Evolutionary conservation across 1,140 invertebrate genomes (phyloP).

Genomic region (Drosophila kurseongensis): DNA sequence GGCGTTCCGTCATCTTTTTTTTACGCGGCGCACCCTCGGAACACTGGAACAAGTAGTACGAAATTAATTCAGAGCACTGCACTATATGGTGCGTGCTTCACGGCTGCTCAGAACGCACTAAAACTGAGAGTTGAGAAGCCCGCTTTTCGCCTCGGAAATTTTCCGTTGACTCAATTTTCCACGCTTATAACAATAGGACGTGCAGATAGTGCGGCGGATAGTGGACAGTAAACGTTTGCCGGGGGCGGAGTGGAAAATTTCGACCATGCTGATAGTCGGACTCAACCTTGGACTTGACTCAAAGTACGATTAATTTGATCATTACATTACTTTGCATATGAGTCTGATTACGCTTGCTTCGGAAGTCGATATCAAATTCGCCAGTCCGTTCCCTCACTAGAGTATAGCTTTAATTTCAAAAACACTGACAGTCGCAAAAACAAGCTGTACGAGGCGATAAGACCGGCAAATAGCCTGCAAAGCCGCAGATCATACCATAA

Average conservation of each 20-base stretch:
- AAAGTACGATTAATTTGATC: constrained; percentile 11
- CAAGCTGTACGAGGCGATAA: constrained; percentile 55
- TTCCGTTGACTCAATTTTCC: constrained; percentile 69
- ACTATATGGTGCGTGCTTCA: constrained; percentile 24
- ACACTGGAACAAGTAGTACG: constrained; percentile 32
- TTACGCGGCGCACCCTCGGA: constrained; percentile 60
- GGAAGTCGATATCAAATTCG: constrained; percentile 55
- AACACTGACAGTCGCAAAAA: constrained; percentile 49
- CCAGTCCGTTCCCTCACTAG: constrained; percentile 54
- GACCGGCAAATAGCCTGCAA: constrained; percentile 25
- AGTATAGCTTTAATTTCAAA: constrained; percentile 43
- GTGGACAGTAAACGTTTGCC: constrained; percentile 23
- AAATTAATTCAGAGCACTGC: constrained; percentile 13
- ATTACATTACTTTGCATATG: constrained; percentile 15
- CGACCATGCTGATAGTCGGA: constrained; percentile 29
- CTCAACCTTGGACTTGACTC: constrained; percentile 56
- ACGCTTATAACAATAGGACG: constrained; percentile 33
- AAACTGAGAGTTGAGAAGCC: constrained; percentile 37
- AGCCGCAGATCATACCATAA: constrained; percentile 14
- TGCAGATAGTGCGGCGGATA: constrained; percentile 30
- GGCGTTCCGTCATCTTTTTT: constrained; percentile 85
- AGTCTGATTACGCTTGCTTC: constrained; percentile 16
- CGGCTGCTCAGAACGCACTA: constrained; percentile 51
- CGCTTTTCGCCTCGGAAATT: constrained; percentile 60
- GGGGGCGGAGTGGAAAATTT: constrained; percentile 42